A percentile compares a stretch with the other conserved stretches of the same genome.
Conservation (phyloP, 1,140 invertebrate species). For the Drosophila nikananu region DNA sequence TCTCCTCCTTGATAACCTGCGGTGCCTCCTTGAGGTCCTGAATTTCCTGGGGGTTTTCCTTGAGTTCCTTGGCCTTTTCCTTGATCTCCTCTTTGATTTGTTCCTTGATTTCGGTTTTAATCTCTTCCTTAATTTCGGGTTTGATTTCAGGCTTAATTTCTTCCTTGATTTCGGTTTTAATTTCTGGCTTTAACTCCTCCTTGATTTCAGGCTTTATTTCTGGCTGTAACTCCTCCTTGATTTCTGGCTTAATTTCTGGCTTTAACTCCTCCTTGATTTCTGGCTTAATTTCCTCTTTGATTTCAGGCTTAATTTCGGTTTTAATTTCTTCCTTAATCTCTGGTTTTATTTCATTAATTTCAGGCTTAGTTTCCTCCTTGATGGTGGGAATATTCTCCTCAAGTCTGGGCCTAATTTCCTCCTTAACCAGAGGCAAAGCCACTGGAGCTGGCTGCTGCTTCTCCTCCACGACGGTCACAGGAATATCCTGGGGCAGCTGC, state of each 20-base stretch:
- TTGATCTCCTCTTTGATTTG: slow-evolving; percentile 6
- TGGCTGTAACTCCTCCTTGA: background rate
- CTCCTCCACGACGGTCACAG: slow-evolving; percentile 57
- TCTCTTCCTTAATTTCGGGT: background rate
- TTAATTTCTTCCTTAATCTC: slow-evolving; percentile 6
- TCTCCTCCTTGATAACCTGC: slow-evolving; percentile 9
- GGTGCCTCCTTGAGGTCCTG: slow-evolving; percentile 3
- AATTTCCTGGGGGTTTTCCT: slow-evolving; percentile 4
- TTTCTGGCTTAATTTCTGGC: slow-evolving; percentile 2
- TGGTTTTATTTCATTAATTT: background rate
- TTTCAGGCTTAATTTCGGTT: background rate
- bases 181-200: background rate
- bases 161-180: background rate
- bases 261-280: background rate
- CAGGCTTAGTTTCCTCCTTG: background rate
- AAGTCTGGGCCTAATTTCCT: slow-evolving; percentile 1
- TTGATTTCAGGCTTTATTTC: slow-evolving; percentile 8
- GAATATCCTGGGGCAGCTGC: slow-evolving; percentile 53
- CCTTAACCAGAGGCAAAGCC: slow-evolving; percentile 43
- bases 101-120: background rate
- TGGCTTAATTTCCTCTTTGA: slow-evolving; percentile 1
- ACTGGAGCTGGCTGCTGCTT: slow-evolving; percentile 45
- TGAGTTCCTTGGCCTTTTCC: slow-evolving; percentile 13
- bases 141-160: background rate
- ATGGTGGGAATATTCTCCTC: background rate